Evolutionary conservation across 2,797 vertebrate genomes (phyloP), one percentile per base, ranked within the genome.

Genomic region (Tamandua tetradactyla): DNA sequence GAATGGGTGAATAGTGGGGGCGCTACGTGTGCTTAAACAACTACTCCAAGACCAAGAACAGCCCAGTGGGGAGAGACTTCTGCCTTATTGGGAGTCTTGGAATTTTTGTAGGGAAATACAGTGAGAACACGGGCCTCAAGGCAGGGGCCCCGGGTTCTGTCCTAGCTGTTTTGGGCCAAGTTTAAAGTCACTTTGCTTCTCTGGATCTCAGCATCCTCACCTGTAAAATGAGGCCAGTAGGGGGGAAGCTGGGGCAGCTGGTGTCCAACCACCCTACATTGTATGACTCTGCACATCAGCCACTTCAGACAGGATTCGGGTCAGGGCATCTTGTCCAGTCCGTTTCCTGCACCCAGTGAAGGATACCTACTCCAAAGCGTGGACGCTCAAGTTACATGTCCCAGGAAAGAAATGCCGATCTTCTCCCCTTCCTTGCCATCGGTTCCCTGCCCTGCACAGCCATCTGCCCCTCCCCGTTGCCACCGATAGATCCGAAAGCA

Each of bases 21-120:
- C 17, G 32, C 27, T 0, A 0, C 1, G 2, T 3, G 2, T 2
- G 0, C 1, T 83, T 10, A 3, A 61, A 30, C 13, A 4, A 1
- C 1, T 1, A 20, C 76, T 32, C 18, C 42, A 1, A 57, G n/a
- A 42, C 61, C 40, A 44, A 27, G 22, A 17, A 37, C 20, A 57
- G 59, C 27, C 71, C 13, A 2, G 2, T 7, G 37, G 25, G 44
- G 30, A 62, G 30, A 25, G 20, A 25, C 23, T 9, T 10, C 44
- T 14, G 52, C 32, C 44, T 83, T 25, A 1, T 30, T 20, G 85
- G 17, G 3, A n/a, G 57, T 81, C 62, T 35, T 44, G 32, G 22
- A 8, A 47, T 23, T 7, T 62, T 20, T 5, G 0, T 0, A 3
- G 68, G 6, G 13, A 44, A 11, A 74, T 30, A 18, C 3, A 18